These are phyloP conservation scores for Vannuccia rotundouncinata DNA, from an alignment of 2,888 invertebrate genomes.

Conservation along the genomic window DNA sequence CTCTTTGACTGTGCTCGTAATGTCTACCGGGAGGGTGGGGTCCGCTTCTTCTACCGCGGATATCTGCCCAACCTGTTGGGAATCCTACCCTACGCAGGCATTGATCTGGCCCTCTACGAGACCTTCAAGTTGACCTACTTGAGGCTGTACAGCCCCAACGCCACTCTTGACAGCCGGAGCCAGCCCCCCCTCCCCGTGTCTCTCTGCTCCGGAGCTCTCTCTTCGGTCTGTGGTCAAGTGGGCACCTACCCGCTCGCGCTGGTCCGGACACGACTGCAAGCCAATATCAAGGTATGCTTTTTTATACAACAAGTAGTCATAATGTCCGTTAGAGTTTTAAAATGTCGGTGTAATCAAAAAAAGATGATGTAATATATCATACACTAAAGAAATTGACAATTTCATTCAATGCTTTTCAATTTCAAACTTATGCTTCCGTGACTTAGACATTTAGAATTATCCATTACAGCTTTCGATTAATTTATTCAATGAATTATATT, in stretches of 20 bases:
- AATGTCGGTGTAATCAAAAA: too few relatives aligned
- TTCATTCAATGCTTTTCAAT: too few relatives aligned
- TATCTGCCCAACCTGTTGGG: slow-evolving; percentile 86
- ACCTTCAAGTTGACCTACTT: slow-evolving; percentile 44
- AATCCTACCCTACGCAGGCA: slow-evolving; percentile 95
- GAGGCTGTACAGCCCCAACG: slow-evolving; percentile 39
- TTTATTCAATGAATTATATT: too few relatives aligned
- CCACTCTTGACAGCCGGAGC: background rate
- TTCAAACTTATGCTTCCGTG: too few relatives aligned
- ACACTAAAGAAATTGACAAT: too few relatives aligned
- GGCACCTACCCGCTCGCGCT: slow-evolving; percentile 46
- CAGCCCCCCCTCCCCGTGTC: slow-evolving; percentile 64
- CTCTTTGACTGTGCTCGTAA: slow-evolving; percentile 76
- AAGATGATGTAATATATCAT: too few relatives aligned
- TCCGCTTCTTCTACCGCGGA: slow-evolving; percentile 80
- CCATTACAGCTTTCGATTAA: too few relatives aligned
- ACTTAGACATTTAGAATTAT: too few relatives aligned
- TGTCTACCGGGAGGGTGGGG: slow-evolving; percentile 75
- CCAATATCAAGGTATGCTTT: slow-evolving; percentile 34
- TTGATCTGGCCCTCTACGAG: slow-evolving; percentile 91
- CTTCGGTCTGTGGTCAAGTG: slow-evolving; percentile 46
- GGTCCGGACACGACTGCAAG: slow-evolving; percentile 45
- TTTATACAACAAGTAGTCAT: too few relatives aligned
- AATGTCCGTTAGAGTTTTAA: too few relatives aligned
- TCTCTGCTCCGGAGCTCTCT: slow-evolving; percentile 44